phyloP scores from a whole-genome alignment of 2,113 vertebrate genomes.

The Nothocercus julius region DNA sequence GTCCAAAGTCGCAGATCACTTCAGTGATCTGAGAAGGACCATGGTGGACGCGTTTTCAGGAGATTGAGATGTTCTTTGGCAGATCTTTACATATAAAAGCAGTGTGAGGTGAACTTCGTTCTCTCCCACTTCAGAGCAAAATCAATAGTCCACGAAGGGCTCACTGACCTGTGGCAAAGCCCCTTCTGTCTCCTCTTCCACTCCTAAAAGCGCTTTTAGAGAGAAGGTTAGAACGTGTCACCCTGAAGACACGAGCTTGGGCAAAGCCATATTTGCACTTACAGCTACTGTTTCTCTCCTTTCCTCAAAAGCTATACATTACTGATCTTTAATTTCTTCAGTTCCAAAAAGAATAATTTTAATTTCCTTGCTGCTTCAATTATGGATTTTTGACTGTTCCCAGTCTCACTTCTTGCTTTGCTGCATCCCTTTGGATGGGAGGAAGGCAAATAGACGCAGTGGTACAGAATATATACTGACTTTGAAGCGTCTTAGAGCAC shows the following conservation, averaged over 20 bases:
- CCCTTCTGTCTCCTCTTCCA: background rate
- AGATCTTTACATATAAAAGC: background rate
- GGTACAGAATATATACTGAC: accelerated
- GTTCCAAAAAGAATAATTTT: background rate
- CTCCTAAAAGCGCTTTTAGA: background rate
- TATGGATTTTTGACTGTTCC: background rate
- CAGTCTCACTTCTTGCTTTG: background rate
- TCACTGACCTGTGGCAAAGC: background rate
- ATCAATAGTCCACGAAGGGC: background rate
- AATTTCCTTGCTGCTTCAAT: background rate
- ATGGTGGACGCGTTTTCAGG: background rate
- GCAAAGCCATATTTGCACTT: accelerated
- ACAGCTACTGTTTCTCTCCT: background rate
- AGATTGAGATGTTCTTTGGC: background rate
- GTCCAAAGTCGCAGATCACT: background rate
- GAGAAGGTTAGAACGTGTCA: background rate
- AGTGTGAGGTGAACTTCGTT: background rate
- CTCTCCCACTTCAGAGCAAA: background rate
- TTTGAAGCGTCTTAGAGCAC: background rate
- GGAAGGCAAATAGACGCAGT: accelerated
- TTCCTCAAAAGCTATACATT: background rate
- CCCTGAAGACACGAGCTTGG: background rate
- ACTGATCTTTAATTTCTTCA: background rate
- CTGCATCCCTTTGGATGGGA: background rate
- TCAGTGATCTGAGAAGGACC: accelerated